These are phyloP conservation scores for Cryptus armator DNA, from an alignment of 2,888 invertebrate species.

Conservation along the genomic window DNA sequence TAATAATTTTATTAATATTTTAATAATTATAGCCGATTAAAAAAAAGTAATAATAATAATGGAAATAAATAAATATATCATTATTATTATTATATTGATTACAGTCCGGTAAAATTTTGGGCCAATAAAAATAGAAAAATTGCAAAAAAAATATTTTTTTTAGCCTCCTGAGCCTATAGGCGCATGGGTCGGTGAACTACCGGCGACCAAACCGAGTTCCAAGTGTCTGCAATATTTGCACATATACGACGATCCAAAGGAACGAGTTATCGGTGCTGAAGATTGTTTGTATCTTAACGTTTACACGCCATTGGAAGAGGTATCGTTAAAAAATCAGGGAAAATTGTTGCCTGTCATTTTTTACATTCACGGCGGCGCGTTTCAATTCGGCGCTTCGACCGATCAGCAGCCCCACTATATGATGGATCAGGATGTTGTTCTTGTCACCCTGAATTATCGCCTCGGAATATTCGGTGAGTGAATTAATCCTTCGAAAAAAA, in stretches of 20 bases:
- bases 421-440: slow-evolving; percentile 88
- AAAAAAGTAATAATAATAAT: too few species aligned
- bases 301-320: slow-evolving; percentile 65
- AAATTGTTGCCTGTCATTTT: slow-evolving; percentile 71
- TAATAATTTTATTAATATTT: too few species aligned
- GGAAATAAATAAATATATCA: too few species aligned
- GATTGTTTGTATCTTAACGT: slow-evolving; percentile 74
- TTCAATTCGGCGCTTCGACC: slow-evolving; percentile 88
- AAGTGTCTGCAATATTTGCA: slow-evolving; percentile 70
- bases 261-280: slow-evolving; percentile 70
- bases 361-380: slow-evolving; percentile 73
- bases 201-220: slow-evolving; percentile 64
- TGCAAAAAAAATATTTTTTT: not conserved
- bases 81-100: too few species aligned
- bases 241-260: slow-evolving; percentile 51
- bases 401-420: slow-evolving; percentile 87
- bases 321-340: slow-evolving; percentile 20
- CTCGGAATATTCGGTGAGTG: slow-evolving; percentile 88
- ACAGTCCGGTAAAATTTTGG: too few species aligned
- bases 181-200: slow-evolving; percentile 67
- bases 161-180: slow-evolving; percentile 70
- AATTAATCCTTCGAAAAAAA: not conserved
- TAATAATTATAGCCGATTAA: too few species aligned
- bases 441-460: slow-evolving; percentile 89
- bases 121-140: not conserved